A percentile compares a stretch with the other conserved stretches of the same genome.
Evolutionary conservation across 2,888 invertebrate genomes (phyloP).

Genomic region (Lepidochitona cinerea): DNA sequence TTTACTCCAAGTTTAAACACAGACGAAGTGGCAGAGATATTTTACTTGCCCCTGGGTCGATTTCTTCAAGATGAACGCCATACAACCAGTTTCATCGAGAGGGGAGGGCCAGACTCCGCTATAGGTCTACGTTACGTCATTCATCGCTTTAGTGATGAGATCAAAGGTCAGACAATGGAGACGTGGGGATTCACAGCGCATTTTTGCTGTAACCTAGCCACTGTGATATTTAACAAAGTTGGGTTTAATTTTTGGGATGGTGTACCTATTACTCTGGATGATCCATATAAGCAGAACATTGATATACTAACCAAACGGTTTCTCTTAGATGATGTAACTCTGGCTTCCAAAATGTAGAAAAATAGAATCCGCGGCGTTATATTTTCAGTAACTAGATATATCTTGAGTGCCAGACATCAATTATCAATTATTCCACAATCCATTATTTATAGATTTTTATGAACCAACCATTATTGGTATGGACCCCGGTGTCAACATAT

Average conservation of each 20-base stretch:
- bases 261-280: not conserved
- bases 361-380: too few relatives aligned
- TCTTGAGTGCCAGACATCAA: too few relatives aligned
- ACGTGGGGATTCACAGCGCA: constrained; percentile 60
- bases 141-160: constrained; percentile 44
- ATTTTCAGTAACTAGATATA: too few relatives aligned
- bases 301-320: too few relatives aligned
- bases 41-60: constrained; percentile 54
- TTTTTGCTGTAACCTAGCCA: constrained; percentile 45
- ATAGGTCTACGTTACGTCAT: constrained; percentile 12
- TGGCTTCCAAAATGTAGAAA: too few relatives aligned
- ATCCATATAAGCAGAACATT: not conserved
- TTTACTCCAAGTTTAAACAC: constrained; percentile 55
- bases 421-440: too few relatives aligned
- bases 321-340: too few relatives aligned
- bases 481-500: too few relatives aligned
- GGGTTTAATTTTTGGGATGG: not conserved
- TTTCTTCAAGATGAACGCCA: constrained; percentile 45
- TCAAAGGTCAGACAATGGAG: constrained; percentile 35
- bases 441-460: too few relatives aligned
- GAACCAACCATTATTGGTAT: too few relatives aligned
- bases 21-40: constrained; percentile 59
- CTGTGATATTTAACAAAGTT: constrained; percentile 26
- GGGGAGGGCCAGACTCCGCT: not conserved
- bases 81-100: not conserved